Base-by-base conservation (phyloP, 2,888 invertebrate species). In the Standfussiana lucernea region DNA sequence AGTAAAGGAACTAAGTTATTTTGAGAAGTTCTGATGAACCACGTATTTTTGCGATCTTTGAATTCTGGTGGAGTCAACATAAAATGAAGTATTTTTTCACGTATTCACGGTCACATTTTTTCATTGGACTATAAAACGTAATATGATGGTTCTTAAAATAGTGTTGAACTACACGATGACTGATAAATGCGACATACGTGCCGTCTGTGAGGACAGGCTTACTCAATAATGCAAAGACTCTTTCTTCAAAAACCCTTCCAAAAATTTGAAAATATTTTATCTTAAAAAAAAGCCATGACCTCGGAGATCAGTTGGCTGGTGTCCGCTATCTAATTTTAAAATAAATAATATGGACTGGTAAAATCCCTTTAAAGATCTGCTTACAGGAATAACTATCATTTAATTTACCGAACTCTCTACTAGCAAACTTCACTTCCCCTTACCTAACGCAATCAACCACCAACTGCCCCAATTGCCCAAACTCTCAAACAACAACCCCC, bases 401-500 rank as follows among this genome's bases (percentile, higher is more conserved):
- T 21, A 4, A 35, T 61, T 61, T 4, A 61, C 61, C 8, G 2
- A 40, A 40, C 64, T 64, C 24, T 40, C 8, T 4, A 45, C n/a
- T 1, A 71, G 15, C 53, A 61, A 79, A 80, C 45, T 66, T 40
- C 4, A 40, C 37, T 53, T 35, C 56, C 40, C 40, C 50, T 35
- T 40, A 47, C 61, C 18, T 21, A 35, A 69, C 61, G 53, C 65
- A 80, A 70, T 82, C 69, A 80, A 56, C 68, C 53, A 69, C 74
- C 59, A 62, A 83, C 66, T 67, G 61, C 47, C 74, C 40, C 47
- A 69, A 80, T 78, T 68, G 62, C 66, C 61, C 40, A 28, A 74
- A 77, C 77, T 72, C 45, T 42, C 50, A 21, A 72, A 62, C 53
- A 73, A 84, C 79, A 86, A 64, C 61, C 47, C 37, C 66, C 66